Evolutionary conservation across 2,113 vertebrate genomes (phyloP).

Genomic region (Acrocephalus arundinaceus): DNA sequence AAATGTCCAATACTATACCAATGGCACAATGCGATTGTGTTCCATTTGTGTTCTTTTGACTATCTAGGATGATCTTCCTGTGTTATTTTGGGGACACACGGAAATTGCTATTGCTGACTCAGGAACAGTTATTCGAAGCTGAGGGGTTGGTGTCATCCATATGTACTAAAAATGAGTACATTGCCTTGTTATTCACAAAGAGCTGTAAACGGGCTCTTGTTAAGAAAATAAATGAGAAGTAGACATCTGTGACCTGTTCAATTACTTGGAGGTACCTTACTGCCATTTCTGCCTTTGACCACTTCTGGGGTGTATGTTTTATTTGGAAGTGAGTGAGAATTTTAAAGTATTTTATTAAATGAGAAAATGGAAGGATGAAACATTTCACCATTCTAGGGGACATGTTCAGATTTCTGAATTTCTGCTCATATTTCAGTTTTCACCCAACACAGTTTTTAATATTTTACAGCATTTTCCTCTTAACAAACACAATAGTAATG

Average conservation of each 20-base stretch:
- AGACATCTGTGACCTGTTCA: neutral
- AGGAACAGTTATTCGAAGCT: neutral
- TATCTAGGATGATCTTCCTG: neutral
- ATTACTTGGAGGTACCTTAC: neutral
- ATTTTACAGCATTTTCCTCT: neutral
- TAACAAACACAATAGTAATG: neutral
- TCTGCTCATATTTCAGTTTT: neutral
- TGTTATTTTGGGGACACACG: neutral
- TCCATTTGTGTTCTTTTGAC: neutral
- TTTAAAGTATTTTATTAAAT: neutral
- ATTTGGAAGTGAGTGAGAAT: neutral
- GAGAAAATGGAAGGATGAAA: neutral
- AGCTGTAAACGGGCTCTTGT: neutral
- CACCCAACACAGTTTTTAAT: neutral
- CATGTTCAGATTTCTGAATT: neutral
- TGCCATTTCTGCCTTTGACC: neutral
- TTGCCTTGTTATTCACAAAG: neutral
- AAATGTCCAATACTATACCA: neutral
- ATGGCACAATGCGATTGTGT: neutral
- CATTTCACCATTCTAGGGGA: neutral
- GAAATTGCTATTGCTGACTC: neutral
- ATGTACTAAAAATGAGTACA: neutral
- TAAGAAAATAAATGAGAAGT: neutral
- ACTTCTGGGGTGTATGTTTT: accelerated
- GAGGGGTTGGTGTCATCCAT: neutral